These are phyloP conservation scores for Empis livida DNA, from an alignment of 2,888 invertebrate genomes.

Conservation along the genomic window DNA sequence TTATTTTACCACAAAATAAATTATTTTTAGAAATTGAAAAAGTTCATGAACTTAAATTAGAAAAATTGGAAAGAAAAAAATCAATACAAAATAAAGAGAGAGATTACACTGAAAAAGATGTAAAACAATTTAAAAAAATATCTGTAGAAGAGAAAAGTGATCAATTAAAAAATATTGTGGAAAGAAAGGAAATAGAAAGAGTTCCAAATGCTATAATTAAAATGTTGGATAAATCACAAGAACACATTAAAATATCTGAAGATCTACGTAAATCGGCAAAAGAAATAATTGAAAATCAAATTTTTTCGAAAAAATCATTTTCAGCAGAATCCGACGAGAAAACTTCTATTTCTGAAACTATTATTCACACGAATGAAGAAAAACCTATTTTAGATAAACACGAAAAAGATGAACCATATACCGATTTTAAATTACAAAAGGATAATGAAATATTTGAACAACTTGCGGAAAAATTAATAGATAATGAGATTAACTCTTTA, in stretches of 20 bases:
- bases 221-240: slow-evolving; percentile 13
- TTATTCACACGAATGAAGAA: too few relatives aligned
- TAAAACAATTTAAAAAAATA: slow-evolving; percentile 5
- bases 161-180: too few relatives aligned
- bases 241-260: slow-evolving; percentile 16
- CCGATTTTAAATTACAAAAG: too few relatives aligned
- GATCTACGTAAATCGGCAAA: slow-evolving; percentile 10
- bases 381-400: too few relatives aligned
- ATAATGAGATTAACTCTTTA: too few relatives aligned
- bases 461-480: neutral
- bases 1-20: too few relatives aligned
- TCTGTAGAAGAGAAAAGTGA: too few relatives aligned
- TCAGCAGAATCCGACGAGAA: too few relatives aligned
- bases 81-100: neutral
- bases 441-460: too few relatives aligned
- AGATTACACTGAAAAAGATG: slow-evolving; percentile 6
- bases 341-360: too few relatives aligned
- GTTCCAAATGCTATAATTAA: neutral
- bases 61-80: slow-evolving; percentile 1
- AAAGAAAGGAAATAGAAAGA: slow-evolving; percentile 5
- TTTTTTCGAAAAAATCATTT: neutral
- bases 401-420: too few relatives aligned
- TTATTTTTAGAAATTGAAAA: slow-evolving; percentile 1
- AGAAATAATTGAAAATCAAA: slow-evolving; percentile 4
- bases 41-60: neutral